A percentile compares a stretch with the other conserved stretches of the same genome.
phyloP scores from a whole-genome alignment of 1,140 invertebrate genomes.

The Dysdera silvatica region DNA sequence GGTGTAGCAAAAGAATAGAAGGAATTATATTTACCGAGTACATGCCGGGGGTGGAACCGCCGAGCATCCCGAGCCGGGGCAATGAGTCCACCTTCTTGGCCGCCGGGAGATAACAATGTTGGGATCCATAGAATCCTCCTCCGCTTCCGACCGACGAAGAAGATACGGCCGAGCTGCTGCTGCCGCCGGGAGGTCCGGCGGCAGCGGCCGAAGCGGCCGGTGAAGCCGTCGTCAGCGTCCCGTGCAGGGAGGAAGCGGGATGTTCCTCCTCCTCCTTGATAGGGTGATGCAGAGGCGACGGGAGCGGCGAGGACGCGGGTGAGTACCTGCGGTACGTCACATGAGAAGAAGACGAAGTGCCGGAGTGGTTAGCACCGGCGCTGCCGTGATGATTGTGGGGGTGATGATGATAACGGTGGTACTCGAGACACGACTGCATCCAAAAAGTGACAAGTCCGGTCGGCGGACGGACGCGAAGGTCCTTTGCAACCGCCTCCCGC shows the following conservation, averaged over 20 bases:
- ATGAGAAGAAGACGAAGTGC: conserved; percentile 11
- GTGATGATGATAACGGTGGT: conserved; percentile 7
- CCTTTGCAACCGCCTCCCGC: no score
- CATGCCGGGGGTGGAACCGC: conserved; percentile 27
- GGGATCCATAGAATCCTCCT: conserved; percentile 24
- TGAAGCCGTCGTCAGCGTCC: conserved; percentile 24
- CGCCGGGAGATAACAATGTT: conserved; percentile 15
- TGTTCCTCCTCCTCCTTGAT: conserved; percentile 30
- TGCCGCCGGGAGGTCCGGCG: no score
- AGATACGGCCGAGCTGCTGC: conserved; percentile 13
- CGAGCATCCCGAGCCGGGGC: conserved; percentile 24
- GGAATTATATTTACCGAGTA: conserved; percentile 29
- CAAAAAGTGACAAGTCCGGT: conserved; percentile 5
- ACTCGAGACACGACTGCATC: conserved; percentile 30
- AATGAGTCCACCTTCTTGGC: conserved; percentile 21
- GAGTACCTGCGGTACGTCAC: conserved; percentile 21
- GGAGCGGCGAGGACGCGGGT: conserved; percentile 9
- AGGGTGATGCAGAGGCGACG: conserved; percentile 1
- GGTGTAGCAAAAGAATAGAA: neutral
- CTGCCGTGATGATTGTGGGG: no score
- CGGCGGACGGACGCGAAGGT: neutral
- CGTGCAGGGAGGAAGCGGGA: no score
- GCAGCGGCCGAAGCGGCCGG: no score
- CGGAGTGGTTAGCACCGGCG: no score
- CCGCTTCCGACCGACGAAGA: conserved; percentile 16